Percentiles rank a stretch among this genome's conserved stretches.
Evolutionary conservation across 1,140 invertebrate genomes (phyloP).

Genomic region (Metopolophium dirhodum): DNA sequence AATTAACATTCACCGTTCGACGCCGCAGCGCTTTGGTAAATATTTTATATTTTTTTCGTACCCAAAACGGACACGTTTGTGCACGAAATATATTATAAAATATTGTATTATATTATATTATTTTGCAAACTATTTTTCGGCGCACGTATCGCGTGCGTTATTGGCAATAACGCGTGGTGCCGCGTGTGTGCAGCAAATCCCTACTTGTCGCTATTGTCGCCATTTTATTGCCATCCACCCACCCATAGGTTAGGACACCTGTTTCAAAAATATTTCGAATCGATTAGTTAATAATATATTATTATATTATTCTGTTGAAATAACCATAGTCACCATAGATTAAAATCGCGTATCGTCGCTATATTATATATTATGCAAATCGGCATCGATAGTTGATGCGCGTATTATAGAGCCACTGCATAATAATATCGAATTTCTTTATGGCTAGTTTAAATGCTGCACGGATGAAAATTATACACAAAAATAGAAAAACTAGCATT

Average conservation of each 20-base stretch:
- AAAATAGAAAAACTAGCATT: no score
- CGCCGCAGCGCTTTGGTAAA: background rate
- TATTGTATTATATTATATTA: background rate
- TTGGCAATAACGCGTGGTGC: background rate
- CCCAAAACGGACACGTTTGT: background rate
- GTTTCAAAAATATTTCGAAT: background rate
- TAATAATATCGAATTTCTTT: no score
- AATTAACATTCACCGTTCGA: background rate
- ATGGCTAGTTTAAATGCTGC: no score
- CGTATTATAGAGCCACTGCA: no score
- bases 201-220: background rate
- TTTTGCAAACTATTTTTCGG: background rate
- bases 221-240: background rate
- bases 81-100: background rate
- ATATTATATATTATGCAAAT: no score
- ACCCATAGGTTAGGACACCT: background rate
- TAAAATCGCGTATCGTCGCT: no score
- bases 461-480: no score
- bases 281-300: background rate
- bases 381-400: no score
- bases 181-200: background rate
- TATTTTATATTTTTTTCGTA: constrained; percentile 5
- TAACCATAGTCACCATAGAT: no score
- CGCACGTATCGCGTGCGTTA: background rate
- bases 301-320: background rate